These are phyloP conservation scores for Pogonognathellus flavescens DNA, from an alignment of 1,140 invertebrate genomes.

Conservation along the genomic window DNA sequence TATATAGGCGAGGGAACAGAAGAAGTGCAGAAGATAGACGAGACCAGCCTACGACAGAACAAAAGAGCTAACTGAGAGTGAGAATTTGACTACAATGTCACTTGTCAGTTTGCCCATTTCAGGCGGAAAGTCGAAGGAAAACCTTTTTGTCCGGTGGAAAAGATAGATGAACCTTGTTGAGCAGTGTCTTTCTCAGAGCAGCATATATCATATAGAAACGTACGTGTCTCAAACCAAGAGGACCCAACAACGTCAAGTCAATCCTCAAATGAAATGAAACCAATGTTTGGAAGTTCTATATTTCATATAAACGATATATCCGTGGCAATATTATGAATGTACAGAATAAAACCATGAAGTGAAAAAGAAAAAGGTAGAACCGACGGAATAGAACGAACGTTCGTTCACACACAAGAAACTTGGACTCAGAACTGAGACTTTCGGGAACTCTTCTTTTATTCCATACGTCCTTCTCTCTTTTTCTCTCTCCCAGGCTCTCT, in stretches of 20 bases:
- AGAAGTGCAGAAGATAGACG: background rate
- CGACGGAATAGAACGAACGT: no score
- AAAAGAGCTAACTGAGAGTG: constrained; percentile 53
- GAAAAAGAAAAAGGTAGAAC: no score
- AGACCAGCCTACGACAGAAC: constrained; percentile 40
- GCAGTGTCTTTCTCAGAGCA: background rate
- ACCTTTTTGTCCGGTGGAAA: constrained; percentile 22
- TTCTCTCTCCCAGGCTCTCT: no score
- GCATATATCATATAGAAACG: background rate
- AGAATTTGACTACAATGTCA: constrained; percentile 60
- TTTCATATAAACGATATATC: no score
- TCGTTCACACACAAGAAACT: no score
- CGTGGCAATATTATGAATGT: no score
- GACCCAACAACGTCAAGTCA: background rate
- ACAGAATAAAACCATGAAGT: no score
- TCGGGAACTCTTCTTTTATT: no score
- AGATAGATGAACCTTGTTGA: constrained; percentile 44
- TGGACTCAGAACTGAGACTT: no score
- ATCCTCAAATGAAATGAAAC: constrained; percentile 8
- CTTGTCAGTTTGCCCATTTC: constrained; percentile 53
- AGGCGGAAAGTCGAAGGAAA: constrained; percentile 37
- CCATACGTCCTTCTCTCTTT: no score
- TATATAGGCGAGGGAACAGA: background rate
- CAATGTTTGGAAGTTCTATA: background rate
- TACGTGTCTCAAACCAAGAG: background rate